A percentile compares a stretch with the other conserved stretches of the same genome.
phyloP scores from a whole-genome alignment of 2,797 vertebrate genomes.

The Parambassis ranga region DNA sequence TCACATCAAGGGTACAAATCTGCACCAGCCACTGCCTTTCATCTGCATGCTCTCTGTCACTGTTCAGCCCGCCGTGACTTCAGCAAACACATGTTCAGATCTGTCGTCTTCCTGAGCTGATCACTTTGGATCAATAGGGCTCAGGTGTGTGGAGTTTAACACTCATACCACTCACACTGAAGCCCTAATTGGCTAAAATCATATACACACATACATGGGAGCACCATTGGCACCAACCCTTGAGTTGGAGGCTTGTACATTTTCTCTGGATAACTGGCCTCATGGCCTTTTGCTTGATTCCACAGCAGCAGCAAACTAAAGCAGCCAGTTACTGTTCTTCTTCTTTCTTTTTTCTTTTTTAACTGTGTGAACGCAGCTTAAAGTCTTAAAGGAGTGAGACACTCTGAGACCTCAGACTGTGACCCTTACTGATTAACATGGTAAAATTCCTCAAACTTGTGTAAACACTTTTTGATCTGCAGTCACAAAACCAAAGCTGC shows the following conservation, averaged over 20 bases:
- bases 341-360: no score
- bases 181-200: neutral
- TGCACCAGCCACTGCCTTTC: slow-evolving; percentile 40
- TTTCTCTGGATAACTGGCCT: neutral
- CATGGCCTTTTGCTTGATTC: neutral
- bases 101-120: slow-evolving; percentile 14
- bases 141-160: no score
- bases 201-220: neutral
- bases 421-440: neutral
- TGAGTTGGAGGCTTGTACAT: neutral
- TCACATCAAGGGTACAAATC: slow-evolving; percentile 73
- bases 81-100: neutral
- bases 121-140: slow-evolving; percentile 9
- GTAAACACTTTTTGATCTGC: neutral
- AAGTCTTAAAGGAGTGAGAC: no score
- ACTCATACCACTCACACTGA: neutral
- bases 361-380: neutral
- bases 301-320: no score
- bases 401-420: neutral
- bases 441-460: neutral
- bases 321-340: no score
- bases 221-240: neutral
- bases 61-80: neutral
- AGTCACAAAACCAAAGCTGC: neutral
- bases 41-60: slow-evolving; percentile 26